Evolutionary conservation across 2,797 vertebrate genomes (phyloP).

Genomic region (Heteromormyrus szaboi): DNA sequence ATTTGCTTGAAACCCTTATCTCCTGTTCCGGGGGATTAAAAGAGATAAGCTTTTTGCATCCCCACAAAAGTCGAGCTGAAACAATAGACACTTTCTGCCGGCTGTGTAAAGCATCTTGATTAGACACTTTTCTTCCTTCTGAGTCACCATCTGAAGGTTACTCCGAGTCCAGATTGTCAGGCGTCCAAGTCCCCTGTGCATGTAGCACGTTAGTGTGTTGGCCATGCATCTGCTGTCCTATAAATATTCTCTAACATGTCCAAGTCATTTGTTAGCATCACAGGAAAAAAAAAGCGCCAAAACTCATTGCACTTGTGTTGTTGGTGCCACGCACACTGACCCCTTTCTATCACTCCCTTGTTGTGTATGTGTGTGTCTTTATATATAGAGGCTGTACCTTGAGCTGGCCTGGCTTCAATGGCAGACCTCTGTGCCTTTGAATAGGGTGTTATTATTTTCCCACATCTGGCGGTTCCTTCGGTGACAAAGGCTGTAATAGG

Average conservation of each 20-base stretch:
- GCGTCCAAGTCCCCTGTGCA: background rate
- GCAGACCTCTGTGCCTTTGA: background rate
- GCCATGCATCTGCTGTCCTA: background rate
- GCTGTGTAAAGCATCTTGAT: background rate
- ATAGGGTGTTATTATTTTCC: background rate
- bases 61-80: background rate
- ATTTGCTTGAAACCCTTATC: constrained; percentile 33
- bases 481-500: background rate
- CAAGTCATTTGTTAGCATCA: background rate
- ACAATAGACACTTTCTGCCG: constrained; percentile 28
- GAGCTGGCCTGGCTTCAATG: background rate
- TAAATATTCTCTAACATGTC: background rate
- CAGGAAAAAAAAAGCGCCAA: background rate
- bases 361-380: background rate
- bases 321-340: background rate
- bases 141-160: constrained; percentile 12
- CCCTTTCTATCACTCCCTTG: background rate
- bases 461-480: background rate
- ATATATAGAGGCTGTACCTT: background rate
- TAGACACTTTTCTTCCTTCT: background rate
- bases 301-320: background rate
- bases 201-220: background rate
- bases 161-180: background rate
- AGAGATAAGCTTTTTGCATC: background rate
- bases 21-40: constrained; percentile 30